A percentile compares a stretch with the other conserved stretches of the same genome.
phyloP scores from a whole-genome alignment of 2,113 vertebrate species.

The Marcusenius ussheri region DNA sequence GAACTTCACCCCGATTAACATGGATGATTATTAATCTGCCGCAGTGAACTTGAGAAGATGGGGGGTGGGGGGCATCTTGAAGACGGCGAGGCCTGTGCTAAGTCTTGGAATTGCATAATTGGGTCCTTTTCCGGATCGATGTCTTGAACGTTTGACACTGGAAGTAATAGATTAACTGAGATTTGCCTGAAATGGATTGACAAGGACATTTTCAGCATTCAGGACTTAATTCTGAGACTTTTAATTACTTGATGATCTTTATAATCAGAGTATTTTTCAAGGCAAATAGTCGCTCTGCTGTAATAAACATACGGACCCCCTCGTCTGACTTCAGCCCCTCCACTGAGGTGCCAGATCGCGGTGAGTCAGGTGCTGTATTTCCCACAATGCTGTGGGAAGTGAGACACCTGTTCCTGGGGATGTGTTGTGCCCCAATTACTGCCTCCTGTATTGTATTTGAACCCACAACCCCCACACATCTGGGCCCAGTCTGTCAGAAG shows the following conservation, averaged over 20 bases:
- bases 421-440: neutral
- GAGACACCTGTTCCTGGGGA: neutral
- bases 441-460: neutral
- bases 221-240: neutral
- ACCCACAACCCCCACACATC: conserved; percentile 1
- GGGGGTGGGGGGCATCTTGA: conserved; percentile 24
- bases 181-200: neutral
- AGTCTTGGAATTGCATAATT: conserved; percentile 46
- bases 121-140: conserved; percentile 44
- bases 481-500: neutral
- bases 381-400: neutral
- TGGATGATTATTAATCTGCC: conserved; percentile 60
- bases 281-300: neutral
- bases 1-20: conserved; percentile 62
- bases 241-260: conserved; percentile 17
- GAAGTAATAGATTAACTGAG: conserved; percentile 28
- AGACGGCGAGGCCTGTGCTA: conserved; percentile 39
- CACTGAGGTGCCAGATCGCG: neutral
- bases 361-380: neutral
- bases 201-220: neutral
- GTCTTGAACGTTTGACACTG: conserved; percentile 40
- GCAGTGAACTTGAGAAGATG: conserved; percentile 38
- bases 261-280: neutral
- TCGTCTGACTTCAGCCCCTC: neutral
- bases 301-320: neutral